Evolutionary conservation across 2,888 invertebrate genomes (phyloP), one percentile per base, ranked within the genome.

Genomic region (Caenorhabditis virilis): DNA sequence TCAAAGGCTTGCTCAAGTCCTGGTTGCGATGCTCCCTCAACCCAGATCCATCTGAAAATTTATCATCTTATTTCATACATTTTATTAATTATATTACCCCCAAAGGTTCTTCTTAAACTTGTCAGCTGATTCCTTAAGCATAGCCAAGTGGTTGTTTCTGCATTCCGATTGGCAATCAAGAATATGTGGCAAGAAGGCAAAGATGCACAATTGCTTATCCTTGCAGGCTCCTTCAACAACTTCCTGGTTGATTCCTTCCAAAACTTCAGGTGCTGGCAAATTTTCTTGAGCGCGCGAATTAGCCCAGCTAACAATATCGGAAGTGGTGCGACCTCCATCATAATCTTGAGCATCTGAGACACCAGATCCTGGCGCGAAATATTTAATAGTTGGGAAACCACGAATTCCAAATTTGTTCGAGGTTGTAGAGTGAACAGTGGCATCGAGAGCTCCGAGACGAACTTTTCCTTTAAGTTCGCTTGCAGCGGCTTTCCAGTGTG

Each of bases 401-500:
- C 90, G 89, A 30, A 97, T 82, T 74, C 89, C 89, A 85, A 91
- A 97, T 82, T 91, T 89, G 71, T 88, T 87, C 0, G 94, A 91
- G 85, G 90, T 91, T 15, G 86, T 84, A 62, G 89, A 89, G 85
- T 98, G 90, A 0, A 91, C 91, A 0, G 97, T 98, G 0, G 97
- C 95, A 86, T 98, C 98, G 0, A 98, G 84, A 2, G 95, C 95
- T 60, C 95, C 98, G 18, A 98, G 84, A 62, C 75, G 57, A 48
- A 87, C 84, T 87, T 95, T 95, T 79, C 95, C 97, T 86, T 93
- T 95, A 20, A 98, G 88, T 84, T 95, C 91, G 4, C 89, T 87
- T 18, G 98, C 97, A 1, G 98, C 98, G 82, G 90, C 89, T 13
- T 91, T 91, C 95, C 95, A 98, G 72, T 95, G 91, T 0, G 97